Evolutionary conservation across 1,140 invertebrate species (phyloP), one percentile per base, ranked within the genome.

Genomic region (Drosophila novamexicana): DNA sequence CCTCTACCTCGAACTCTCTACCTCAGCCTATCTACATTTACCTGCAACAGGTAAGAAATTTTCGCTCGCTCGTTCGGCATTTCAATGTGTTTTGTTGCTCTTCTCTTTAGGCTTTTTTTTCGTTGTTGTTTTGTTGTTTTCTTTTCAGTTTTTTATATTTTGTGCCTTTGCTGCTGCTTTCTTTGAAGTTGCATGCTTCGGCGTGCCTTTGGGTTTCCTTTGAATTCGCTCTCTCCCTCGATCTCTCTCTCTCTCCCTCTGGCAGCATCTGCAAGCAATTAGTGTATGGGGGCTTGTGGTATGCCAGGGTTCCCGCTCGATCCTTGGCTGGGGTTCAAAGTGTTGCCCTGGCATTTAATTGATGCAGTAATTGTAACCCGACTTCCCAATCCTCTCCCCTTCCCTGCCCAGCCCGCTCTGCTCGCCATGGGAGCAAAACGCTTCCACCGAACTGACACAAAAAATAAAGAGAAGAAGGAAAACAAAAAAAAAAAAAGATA

Each of bases 31-130:
- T 39, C 44, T 59, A 37, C 37, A 66, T 86, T 77, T 88, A 80
- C 84, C 84, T 89, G 84, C 84, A 89, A 89, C 84, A 89, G 84
- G 84, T 89, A 89, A 89, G 80, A 89, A 81, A 85, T 81, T 81
- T 89, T 89, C 85, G 81, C 78, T 77, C 74, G 84, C 75, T 75
- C 66, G 73, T 73, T 85, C 82, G 78, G 81, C 82, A 85, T 85
- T 85, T 85, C 81, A 85, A 85, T 86, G 75, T 79, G 69, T 79
- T 77, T 85, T 70, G 58, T 52, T 79, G 61, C 83, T 76, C 47
- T 77, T n/a, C 50, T 59, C 37, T 63, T 63, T 44, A 8, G 12
- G 9, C 40, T 57, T 6, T 39, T 14, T 32, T 64, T 69, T 18
- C 49, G 22, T 37, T 59, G 14, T 56, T 56, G 12, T 40, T 10